Evolutionary conservation across 2,888 invertebrate genomes (phyloP), one percentile per base, ranked within the genome.

Genomic region (Spodoptera exigua): DNA sequence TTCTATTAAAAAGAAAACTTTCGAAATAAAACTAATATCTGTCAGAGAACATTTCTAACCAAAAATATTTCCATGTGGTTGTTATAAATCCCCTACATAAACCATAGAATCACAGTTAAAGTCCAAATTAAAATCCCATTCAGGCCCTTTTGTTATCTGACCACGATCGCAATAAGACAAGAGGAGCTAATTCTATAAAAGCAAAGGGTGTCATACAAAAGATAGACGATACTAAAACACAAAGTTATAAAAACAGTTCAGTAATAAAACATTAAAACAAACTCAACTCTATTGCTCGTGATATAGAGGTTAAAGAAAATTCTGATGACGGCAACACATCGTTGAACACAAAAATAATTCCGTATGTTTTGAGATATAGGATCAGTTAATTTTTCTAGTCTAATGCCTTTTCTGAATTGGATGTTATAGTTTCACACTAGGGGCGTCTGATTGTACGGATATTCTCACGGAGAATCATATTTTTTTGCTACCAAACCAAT

Each of bases 301-400:
- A n/a, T 2, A 75, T 74, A 81, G 36, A 64, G 64, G 62, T 34
- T 52, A 60, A 44, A 49, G 53, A 21, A 12, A 11, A 51, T 27
- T 64, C 51, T 56, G 3, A 32, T 46, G 43, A 62, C 21, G n/a
- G 18, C 67, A 67, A 51, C 5, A 47, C 9, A 36, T 58, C 39
- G 7, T 39, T 60, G 60, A 74, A 71, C 74, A 68, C 72, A 80
- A 86, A 85, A 82, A 81, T 82, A 82, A 83, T 79, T 81, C 71
- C 79, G 78, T 83, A 82, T 81, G 79, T 80, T 82, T 83, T 79
- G 76, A 84, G 87, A 89, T 89, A 89, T 86, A 87, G 89, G 86
- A 91, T 92, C 88, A 85, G 89, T 90, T 87, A 88, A 89, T 91
- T 90, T 92, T 93, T 90, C 88, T 90, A 87, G 87, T 83, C 90